phyloP scores from a whole-genome alignment of 1,140 invertebrate species.

The Zaprionus ghesquierei region DNA sequence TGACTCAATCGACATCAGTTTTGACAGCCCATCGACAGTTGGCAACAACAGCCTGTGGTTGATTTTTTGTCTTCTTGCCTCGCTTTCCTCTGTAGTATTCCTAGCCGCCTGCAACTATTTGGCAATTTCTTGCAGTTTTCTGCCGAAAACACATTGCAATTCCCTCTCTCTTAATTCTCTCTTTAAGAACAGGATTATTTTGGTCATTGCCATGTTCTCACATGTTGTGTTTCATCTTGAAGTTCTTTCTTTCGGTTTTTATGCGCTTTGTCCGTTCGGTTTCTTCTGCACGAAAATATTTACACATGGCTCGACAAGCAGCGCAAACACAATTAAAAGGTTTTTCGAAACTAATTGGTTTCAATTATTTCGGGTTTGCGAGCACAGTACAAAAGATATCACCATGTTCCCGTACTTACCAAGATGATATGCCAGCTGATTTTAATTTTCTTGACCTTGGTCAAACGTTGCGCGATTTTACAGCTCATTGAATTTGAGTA shows the following conservation, averaged over 20 bases:
- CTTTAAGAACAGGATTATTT: constrained; percentile 61
- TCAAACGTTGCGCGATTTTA: constrained; percentile 61
- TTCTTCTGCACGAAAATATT: constrained; percentile 72
- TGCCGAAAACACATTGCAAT: constrained; percentile 46
- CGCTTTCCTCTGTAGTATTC: constrained; percentile 33
- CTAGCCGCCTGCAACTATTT: constrained; percentile 64
- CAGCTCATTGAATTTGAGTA: constrained; percentile 69
- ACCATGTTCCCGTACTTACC: constrained; percentile 13
- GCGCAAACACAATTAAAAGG: constrained; percentile 70
- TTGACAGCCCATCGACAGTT: constrained; percentile 68
- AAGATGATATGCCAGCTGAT: constrained; percentile 41
- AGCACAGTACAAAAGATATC: constrained; percentile 54
- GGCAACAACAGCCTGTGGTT: constrained; percentile 63
- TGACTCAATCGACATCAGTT: constrained; percentile 51
- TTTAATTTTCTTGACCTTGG: constrained; percentile 6
- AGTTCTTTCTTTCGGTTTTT: not conserved
- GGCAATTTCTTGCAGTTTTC: constrained; percentile 67
- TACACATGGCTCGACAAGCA: constrained; percentile 56
- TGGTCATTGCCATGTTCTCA: constrained; percentile 78
- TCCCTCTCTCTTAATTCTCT: not conserved
- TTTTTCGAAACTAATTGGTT: constrained; percentile 81
- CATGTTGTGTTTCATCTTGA: constrained; percentile 39
- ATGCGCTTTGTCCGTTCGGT: constrained; percentile 35
- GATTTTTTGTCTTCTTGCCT: constrained; percentile 67
- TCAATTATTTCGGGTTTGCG: constrained; percentile 72